These are phyloP conservation scores for Helarctos malayanus DNA, from an alignment of 2,797 vertebrate species.

Conservation along the genomic window DNA sequence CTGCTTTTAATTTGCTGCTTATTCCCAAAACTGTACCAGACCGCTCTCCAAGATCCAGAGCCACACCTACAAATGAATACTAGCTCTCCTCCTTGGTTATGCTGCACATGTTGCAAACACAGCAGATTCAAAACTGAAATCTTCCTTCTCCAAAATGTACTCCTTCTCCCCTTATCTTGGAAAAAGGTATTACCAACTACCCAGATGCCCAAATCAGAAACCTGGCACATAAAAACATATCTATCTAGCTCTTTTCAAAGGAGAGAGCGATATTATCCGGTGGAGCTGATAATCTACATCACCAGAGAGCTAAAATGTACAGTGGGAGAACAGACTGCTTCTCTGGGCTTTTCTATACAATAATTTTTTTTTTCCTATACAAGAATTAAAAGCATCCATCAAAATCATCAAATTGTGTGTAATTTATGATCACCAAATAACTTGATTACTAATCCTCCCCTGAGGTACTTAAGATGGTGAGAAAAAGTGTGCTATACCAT, in stretches of 20 bases:
- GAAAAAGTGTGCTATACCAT: neutral
- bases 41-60: neutral
- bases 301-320: neutral
- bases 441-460: neutral
- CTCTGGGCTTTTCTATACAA: neutral
- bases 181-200: slow-evolving; percentile 23
- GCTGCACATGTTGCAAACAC: neutral
- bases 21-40: neutral
- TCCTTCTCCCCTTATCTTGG: neutral
- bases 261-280: neutral
- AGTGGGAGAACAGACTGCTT: neutral
- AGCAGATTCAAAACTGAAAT: neutral
- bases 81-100: neutral
- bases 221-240: neutral
- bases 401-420: neutral
- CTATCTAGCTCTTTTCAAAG: neutral
- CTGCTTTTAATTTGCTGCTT: neutral
- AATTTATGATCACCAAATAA: slow-evolving; percentile 4
- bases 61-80: neutral
- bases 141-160: neutral
- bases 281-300: neutral
- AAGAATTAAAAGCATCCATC: neutral
- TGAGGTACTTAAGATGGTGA: neutral
- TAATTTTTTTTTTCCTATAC: slow-evolving; percentile 4
- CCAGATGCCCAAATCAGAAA: neutral